Conservation (phyloP, 1,140 invertebrate species). For the Tetragnatha versicolor region DNA sequence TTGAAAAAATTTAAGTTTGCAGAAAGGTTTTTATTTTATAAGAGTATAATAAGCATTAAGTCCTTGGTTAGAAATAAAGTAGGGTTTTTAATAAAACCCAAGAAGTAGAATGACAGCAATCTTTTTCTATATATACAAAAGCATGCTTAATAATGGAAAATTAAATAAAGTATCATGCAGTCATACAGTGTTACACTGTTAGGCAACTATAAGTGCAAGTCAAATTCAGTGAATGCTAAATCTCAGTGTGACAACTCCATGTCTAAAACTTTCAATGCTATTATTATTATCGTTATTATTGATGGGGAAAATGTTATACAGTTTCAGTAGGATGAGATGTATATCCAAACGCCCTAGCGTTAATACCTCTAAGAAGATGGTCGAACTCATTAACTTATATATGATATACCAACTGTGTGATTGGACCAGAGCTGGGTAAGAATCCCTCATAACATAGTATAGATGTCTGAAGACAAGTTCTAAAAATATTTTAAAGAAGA, state of each 20-base stretch:
- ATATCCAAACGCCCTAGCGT: conserved; percentile 35
- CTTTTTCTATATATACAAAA: too few species aligned
- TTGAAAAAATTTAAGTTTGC: too few species aligned
- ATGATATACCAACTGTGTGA: conserved; percentile 54
- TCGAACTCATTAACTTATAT: conserved; percentile 30
- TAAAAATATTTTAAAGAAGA: conserved; percentile 52
- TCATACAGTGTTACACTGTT: too few species aligned
- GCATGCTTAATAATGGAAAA: too few species aligned
- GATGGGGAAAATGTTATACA: conserved; percentile 33
- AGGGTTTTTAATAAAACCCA: too few species aligned
- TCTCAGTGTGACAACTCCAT: conserved; percentile 13
- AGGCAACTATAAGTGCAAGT: conserved; percentile 11
- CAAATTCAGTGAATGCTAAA: conserved; percentile 11
- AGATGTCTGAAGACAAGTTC: conserved; percentile 47
- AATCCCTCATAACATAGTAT: conserved; percentile 54
- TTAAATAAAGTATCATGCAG: too few species aligned
- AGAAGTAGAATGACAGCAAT: too few species aligned
- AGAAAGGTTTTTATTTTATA: too few species aligned
- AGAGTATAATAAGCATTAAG: too few species aligned
- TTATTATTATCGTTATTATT: background rate
- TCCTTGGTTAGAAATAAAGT: too few species aligned
- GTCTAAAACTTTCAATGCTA: conserved; percentile 31
- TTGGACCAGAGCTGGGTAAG: conserved; percentile 53
- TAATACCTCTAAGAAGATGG: conserved; percentile 54
- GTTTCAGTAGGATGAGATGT: conserved; percentile 27